Evolutionary conservation across 2,888 invertebrate genomes (phyloP), one percentile per base, ranked within the genome.

Genomic region (Machimus atricapillus): DNA sequence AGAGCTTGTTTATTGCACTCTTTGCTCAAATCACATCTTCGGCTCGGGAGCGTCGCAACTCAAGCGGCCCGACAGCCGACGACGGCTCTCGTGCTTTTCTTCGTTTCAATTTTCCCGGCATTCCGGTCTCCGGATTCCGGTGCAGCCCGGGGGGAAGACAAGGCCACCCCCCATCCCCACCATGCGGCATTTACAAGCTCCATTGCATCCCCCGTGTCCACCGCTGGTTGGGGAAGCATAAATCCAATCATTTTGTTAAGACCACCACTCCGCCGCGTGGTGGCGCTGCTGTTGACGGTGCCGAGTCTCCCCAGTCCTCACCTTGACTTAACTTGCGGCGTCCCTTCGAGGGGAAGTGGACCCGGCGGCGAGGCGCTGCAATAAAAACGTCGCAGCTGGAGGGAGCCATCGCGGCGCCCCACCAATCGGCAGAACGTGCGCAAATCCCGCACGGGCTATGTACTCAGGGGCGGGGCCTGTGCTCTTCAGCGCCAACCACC

Each of bases 221-320:
- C n/a, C 43, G 58, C 19, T 37, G 37, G 56, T 74, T 46, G 85
- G 88, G 88, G 87, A 81, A 85, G 86, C 81, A 88, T 79, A 88
- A 88, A 88, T 86, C 87, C 87, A 88, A 88, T 88, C 88, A 88
- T 87, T 88, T 88, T 88, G 77, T 76, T 86, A 88, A 88, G 85
- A 79, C 85, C 79, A 78, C 85, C 79, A 58, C 73, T 83, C 86
- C 79, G 76, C 83, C 73, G 58, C 58, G 77, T 58, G 27, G 16
- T 46, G 43, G 40, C 40, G 58, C 7, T 9, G 58, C 7, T 9
- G 79, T 74, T 19, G 58, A 31, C 19, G 34, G 19, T 37, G 77
- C 19, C 46, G 40, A 16, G 0, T 46, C 77, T 52, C 37, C 82
- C 40, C 27, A 40, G 34, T 34, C 37, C 37, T 7, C 34, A 34